These are phyloP conservation scores for Phaetusa simplex DNA, from an alignment of 2,113 vertebrate species.

Conservation along the genomic window DNA sequence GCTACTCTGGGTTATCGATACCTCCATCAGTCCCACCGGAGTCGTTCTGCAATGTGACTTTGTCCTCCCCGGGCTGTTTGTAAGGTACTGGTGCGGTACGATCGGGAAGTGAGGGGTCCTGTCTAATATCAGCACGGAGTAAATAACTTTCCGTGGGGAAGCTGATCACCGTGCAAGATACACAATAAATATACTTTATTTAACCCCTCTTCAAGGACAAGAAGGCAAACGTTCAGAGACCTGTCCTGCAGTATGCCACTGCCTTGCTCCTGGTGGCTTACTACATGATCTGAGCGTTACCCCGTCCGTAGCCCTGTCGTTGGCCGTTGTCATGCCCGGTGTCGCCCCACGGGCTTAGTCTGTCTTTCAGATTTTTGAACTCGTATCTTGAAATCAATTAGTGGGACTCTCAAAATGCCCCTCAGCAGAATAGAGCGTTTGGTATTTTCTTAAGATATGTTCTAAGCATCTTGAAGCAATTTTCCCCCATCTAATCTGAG, in stretches of 20 bases:
- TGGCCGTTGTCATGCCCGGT: background rate
- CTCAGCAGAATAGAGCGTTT: background rate
- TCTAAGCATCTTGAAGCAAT: background rate
- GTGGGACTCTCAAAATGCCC: background rate
- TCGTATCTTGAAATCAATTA: background rate
- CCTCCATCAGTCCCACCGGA: background rate
- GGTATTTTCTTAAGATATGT: background rate
- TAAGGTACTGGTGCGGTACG: accelerated
- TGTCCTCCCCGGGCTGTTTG: background rate
- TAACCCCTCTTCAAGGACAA: background rate
- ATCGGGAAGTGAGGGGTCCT: background rate
- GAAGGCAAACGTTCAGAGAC: background rate
- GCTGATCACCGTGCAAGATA: background rate
- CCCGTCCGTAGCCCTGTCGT: accelerated
- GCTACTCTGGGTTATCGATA: background rate
- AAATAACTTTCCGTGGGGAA: background rate
- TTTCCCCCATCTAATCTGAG: background rate
- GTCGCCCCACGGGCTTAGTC: background rate
- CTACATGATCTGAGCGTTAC: background rate
- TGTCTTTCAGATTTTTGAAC: background rate
- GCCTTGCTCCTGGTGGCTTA: background rate
- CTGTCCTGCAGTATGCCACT: background rate
- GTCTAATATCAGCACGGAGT: background rate
- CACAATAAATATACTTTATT: background rate
- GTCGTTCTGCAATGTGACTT: background rate